These are phyloP conservation scores for Danaus plexippus DNA, from an alignment of 1,140 invertebrate genomes.

Conservation along the genomic window DNA sequence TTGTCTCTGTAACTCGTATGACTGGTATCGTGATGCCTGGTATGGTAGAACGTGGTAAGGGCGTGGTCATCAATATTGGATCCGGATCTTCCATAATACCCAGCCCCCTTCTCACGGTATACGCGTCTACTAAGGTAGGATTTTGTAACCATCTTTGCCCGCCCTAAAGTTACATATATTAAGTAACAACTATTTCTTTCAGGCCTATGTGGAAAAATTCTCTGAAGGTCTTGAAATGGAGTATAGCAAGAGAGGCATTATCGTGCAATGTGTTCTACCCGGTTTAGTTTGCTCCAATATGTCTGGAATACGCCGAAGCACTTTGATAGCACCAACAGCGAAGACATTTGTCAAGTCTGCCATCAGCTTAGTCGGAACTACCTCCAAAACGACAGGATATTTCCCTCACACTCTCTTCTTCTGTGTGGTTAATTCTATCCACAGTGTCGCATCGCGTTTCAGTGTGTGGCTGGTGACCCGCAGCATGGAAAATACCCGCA, in stretches of 20 bases:
- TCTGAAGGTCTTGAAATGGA: constrained; percentile 85
- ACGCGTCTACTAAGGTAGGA: constrained; percentile 89
- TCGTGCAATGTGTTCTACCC: constrained; percentile 88
- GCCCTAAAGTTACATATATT: background rate
- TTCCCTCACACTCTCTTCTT: constrained; percentile 81
- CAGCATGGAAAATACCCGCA: constrained; percentile 73
- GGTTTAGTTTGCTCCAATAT: constrained; percentile 94
- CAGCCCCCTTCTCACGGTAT: constrained; percentile 87
- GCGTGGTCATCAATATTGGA: constrained; percentile 93
- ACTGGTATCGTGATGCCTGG: constrained; percentile 86
- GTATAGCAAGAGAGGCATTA: constrained; percentile 83
- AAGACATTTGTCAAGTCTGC: constrained; percentile 83
- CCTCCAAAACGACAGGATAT: constrained; percentile 83
- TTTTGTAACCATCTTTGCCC: background rate
- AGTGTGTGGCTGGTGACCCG: constrained; percentile 74
- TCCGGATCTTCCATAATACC: constrained; percentile 87
- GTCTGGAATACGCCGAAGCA: constrained; percentile 87
- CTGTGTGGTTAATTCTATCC: constrained; percentile 66
- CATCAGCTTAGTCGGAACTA: constrained; percentile 83
- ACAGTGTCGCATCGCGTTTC: constrained; percentile 68
- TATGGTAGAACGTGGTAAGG: constrained; percentile 89
- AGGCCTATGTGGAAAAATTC: constrained; percentile 90
- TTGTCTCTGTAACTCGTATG: constrained; percentile 85
- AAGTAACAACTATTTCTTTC: constrained; percentile 18
- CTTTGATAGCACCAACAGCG: constrained; percentile 85